phyloP scores from a whole-genome alignment of 2,888 invertebrate species.

The Phengaris arion region DNA sequence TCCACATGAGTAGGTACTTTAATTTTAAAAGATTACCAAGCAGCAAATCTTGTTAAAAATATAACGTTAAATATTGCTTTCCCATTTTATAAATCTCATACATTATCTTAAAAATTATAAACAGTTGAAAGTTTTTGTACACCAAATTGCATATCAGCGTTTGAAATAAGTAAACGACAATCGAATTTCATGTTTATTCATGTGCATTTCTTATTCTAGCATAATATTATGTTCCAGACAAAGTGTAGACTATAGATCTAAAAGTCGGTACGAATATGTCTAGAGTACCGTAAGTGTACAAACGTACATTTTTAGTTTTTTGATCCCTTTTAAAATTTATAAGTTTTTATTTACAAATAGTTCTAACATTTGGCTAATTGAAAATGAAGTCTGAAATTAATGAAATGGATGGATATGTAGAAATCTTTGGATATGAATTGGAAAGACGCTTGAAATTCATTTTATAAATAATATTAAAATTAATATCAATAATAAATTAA shows the following conservation, averaged over 20 bases:
- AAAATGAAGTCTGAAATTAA: slow-evolving; percentile 40
- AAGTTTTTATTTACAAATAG: slow-evolving; percentile 75
- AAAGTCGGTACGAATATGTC: slow-evolving; percentile 66
- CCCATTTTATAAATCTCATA: too few species aligned
- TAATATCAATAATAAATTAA: slow-evolving; percentile 33
- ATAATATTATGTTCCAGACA: slow-evolving; percentile 50
- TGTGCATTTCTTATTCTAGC: slow-evolving; percentile 21
- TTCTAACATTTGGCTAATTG: slow-evolving; percentile 58
- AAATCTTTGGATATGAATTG: slow-evolving; percentile 19
- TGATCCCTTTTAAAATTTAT: slow-evolving; percentile 77
- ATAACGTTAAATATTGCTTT: too few species aligned
- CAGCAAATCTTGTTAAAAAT: too few species aligned
- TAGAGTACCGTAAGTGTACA: slow-evolving; percentile 77
- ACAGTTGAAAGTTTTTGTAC: too few species aligned
- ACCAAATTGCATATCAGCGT: not conserved
- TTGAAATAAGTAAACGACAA: not conserved
- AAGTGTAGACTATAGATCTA: slow-evolving; percentile 70
- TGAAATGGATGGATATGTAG: slow-evolving; percentile 42
- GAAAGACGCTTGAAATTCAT: slow-evolving; percentile 23
- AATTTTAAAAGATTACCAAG: too few species aligned
- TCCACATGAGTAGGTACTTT: too few species aligned
- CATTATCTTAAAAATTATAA: too few species aligned
- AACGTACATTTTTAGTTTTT: slow-evolving; percentile 73
- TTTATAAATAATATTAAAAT: not conserved
- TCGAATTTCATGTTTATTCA: not conserved